phyloP scores from a whole-genome alignment of 2,888 invertebrate genomes.

The Bugula neritina region DNA sequence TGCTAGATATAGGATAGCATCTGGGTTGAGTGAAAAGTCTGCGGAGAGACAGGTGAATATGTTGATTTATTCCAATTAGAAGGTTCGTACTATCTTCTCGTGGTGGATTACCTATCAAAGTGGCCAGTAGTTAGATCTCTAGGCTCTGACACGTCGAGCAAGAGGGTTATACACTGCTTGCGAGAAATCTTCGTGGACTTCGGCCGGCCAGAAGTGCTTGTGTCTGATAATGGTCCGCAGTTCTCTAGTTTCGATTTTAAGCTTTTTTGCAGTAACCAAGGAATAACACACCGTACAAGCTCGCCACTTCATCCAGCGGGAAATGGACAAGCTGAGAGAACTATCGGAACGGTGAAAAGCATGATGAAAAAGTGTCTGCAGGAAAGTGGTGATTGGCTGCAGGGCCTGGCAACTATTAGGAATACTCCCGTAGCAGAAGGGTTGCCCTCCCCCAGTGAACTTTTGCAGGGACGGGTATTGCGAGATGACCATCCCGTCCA shows the following conservation, averaged over 20 bases:
- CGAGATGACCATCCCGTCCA: neutral
- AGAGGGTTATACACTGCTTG: neutral
- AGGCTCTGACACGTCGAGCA: neutral
- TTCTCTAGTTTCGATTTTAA: neutral
- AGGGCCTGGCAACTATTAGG: neutral
- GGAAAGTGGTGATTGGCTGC: neutral
- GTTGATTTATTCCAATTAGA: neutral
- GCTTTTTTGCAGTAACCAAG: neutral
- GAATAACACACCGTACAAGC: neutral
- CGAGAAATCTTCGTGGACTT: neutral
- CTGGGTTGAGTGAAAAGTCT: slow-evolving; percentile 14
- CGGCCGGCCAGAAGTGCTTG: neutral
- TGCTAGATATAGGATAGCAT: slow-evolving; percentile 5
- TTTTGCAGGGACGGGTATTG: neutral
- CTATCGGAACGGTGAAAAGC: neutral
- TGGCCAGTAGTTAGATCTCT: neutral
- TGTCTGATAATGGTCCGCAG: slow-evolving; percentile 16
- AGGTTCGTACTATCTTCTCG: neutral
- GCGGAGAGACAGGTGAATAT: slow-evolving; percentile 18
- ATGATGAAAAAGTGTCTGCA: neutral
- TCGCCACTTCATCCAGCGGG: neutral
- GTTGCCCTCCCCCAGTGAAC: neutral
- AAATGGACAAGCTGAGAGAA: neutral
- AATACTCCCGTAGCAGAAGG: slow-evolving; percentile 8
- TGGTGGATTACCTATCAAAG: slow-evolving; percentile 1